phyloP scores from a whole-genome alignment of 2,888 invertebrate genomes.

The Digitonthophagus gazella region DNA sequence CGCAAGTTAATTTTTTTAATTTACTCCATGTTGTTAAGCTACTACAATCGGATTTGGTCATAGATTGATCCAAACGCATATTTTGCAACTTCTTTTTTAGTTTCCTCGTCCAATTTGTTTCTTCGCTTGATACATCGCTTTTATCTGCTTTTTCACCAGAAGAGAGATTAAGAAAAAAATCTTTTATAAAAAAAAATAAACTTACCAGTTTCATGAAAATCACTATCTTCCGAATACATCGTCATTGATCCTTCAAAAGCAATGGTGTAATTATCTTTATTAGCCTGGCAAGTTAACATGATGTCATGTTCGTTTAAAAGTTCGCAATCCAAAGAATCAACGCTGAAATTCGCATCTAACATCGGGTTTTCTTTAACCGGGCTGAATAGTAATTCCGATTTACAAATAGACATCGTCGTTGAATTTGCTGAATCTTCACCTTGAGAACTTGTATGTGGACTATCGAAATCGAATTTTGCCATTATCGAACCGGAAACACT shows the following conservation, averaged over 20 bases:
- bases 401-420: slow-evolving; percentile 86
- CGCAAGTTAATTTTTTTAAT: slow-evolving; percentile 69
- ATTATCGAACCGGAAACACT: slow-evolving; percentile 79
- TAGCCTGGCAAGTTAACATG: slow-evolving; percentile 86
- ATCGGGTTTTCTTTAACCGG: slow-evolving; percentile 81
- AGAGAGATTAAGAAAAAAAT: background rate
- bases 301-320: slow-evolving; percentile 78
- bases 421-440: slow-evolving; percentile 75
- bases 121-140: slow-evolving; percentile 41
- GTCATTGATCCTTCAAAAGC: slow-evolving; percentile 88
- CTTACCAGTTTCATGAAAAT: slow-evolving; percentile 58
- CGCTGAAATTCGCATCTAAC: slow-evolving; percentile 74
- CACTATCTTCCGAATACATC: slow-evolving; percentile 82
- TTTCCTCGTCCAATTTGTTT: slow-evolving; percentile 43
- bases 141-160: slow-evolving; percentile 43
- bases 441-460: slow-evolving; percentile 72
- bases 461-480: slow-evolving; percentile 77
- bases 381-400: slow-evolving; percentile 87
- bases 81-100: slow-evolving; percentile 34
- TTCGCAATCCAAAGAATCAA: slow-evolving; percentile 88
- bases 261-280: slow-evolving; percentile 93
- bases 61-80: slow-evolving; percentile 60
- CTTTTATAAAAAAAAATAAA: background rate
- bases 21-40: slow-evolving; percentile 85
- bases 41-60: slow-evolving; percentile 86